Conservation (phyloP, 2,797 vertebrate species). For the Dendrocincla tyrannina region DNA sequence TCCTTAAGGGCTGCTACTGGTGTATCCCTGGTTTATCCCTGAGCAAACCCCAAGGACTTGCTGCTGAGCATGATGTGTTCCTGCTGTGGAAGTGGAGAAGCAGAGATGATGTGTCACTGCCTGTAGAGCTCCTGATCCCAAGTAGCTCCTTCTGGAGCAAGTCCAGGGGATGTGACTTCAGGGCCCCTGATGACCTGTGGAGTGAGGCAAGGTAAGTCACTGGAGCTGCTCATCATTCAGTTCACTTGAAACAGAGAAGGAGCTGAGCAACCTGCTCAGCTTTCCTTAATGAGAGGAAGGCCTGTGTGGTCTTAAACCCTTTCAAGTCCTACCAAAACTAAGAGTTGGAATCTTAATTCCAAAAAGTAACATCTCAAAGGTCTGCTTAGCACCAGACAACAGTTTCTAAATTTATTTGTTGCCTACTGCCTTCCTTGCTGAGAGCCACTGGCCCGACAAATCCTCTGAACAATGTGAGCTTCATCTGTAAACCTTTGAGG, state of each 20-base stretch:
- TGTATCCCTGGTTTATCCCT: neutral
- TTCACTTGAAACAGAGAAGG: neutral
- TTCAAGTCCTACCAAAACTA: neutral
- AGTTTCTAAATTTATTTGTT: neutral
- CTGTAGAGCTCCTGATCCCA: neutral
- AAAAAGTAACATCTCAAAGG: neutral
- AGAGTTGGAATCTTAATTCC: neutral
- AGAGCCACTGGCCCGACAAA: neutral
- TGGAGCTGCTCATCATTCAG: accelerated
- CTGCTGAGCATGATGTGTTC: neutral
- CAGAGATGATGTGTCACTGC: neutral
- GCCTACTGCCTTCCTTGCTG: neutral
- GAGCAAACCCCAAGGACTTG: neutral
- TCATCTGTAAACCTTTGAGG: neutral
- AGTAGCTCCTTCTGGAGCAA: neutral
- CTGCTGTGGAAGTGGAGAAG: neutral
- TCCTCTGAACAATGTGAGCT: neutral
- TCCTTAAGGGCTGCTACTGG: neutral
- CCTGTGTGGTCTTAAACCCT: neutral
- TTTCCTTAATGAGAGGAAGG: neutral
- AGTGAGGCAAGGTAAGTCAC: neutral
- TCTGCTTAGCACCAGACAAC: neutral
- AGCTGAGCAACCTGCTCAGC: neutral
- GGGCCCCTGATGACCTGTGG: neutral
- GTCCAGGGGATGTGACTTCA: neutral